phyloP scores from a whole-genome alignment of 92 coral and sea anemone species.

The Porites evermanni region DNA sequence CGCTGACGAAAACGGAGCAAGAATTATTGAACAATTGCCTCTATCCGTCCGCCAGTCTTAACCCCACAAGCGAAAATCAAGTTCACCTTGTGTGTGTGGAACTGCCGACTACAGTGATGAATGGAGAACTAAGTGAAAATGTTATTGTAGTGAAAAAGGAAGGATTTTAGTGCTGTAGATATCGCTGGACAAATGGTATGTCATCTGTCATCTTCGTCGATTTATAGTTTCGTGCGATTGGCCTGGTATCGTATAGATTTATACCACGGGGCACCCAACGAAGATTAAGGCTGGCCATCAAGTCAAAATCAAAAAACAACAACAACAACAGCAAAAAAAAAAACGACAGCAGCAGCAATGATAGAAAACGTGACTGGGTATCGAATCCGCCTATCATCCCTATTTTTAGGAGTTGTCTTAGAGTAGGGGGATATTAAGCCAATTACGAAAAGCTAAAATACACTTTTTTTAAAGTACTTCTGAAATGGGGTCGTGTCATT shows the following conservation, averaged over 20 bases:
- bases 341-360: too few relatives aligned
- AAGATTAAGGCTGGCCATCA: too few relatives aligned
- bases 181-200: not conserved
- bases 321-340: too few relatives aligned
- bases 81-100: slow-evolving; percentile 48
- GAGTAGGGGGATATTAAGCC: too few relatives aligned
- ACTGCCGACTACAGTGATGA: slow-evolving; percentile 18
- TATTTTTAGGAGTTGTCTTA: too few relatives aligned
- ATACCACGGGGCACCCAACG: too few relatives aligned
- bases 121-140: slow-evolving; percentile 28
- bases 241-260: not conserved
- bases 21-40: slow-evolving; percentile 39
- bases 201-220: not conserved
- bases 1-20: slow-evolving; percentile 50
- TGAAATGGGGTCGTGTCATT: too few relatives aligned
- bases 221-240: not conserved
- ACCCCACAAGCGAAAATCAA: not conserved
- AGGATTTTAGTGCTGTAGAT: slow-evolving; percentile 19
- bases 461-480: too few relatives aligned
- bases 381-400: too few relatives aligned
- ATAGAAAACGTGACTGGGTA: too few relatives aligned
- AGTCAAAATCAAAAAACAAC: too few relatives aligned
- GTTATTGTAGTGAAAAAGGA: slow-evolving; percentile 60
- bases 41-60: slow-evolving; percentile 32
- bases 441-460: too few relatives aligned